Evolutionary conservation across 2,113 vertebrate genomes (phyloP).

Genomic region (Phaethon lepturus): DNA sequence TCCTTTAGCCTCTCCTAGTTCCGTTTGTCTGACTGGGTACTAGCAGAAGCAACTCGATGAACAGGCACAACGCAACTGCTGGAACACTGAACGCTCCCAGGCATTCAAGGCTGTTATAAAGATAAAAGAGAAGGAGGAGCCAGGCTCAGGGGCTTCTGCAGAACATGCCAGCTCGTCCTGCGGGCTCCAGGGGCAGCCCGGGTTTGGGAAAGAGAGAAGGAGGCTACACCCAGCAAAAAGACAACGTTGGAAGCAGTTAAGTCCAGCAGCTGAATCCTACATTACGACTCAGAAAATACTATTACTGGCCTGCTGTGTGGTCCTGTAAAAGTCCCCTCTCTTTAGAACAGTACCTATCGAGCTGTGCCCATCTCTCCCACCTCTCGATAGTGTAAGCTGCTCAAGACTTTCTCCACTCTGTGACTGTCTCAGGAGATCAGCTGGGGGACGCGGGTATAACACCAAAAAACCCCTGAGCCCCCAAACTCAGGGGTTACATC

Average conservation of each 20-base stretch:
- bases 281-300: neutral
- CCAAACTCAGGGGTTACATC: too few species aligned
- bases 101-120: neutral
- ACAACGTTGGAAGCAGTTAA: neutral
- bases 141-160: neutral
- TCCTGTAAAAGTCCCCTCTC: neutral
- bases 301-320: neutral
- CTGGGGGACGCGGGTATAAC: too few species aligned
- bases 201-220: neutral
- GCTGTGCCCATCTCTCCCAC: neutral
- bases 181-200: neutral
- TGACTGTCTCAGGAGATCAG: neutral
- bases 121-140: conserved; percentile 23
- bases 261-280: neutral
- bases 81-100: accelerated
- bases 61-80: neutral
- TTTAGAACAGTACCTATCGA: neutral
- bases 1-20: neutral
- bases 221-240: neutral
- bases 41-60: neutral
- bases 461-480: accelerated
- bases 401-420: neutral
- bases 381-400: neutral
- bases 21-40: neutral
- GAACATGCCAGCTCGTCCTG: neutral